These are phyloP conservation scores for Omphaloscelis lunosa DNA, from an alignment of 2,888 invertebrate species.

Conservation along the genomic window DNA sequence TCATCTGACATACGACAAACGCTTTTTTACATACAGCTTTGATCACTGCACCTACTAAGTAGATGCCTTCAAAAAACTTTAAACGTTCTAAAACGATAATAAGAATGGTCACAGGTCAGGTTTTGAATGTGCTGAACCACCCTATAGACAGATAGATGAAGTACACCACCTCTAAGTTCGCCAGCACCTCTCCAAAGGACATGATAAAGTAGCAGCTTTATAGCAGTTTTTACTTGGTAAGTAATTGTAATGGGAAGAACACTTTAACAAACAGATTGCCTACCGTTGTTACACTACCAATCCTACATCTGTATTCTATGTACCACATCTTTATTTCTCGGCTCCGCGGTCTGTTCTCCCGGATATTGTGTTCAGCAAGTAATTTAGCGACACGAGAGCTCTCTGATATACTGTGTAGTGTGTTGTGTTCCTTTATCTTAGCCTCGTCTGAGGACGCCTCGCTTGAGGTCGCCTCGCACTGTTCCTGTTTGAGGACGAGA, in stretches of 20 bases:
- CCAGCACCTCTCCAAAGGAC: background rate
- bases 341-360: conserved; percentile 28
- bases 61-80: too few species aligned
- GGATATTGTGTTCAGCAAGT: conserved; percentile 72
- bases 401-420: conserved; percentile 33
- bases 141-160: background rate
- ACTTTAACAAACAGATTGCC: background rate
- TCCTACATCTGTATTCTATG: background rate
- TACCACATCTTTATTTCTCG: conserved; percentile 20
- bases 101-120: too few species aligned
- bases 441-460: conserved; percentile 1
- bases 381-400: conserved; percentile 59
- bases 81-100: too few species aligned
- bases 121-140: too few species aligned
- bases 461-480: conserved; percentile 7
- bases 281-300: background rate
- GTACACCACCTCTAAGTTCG: background rate
- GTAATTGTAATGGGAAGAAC: background rate
- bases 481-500: conserved; percentile 6
- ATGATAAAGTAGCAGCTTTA: background rate
- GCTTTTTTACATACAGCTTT: too few species aligned
- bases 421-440: conserved; percentile 43
- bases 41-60: too few species aligned
- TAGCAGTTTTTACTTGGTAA: background rate
- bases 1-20: too few species aligned